A percentile compares a stretch with the other conserved stretches of the same genome.
phyloP scores from a whole-genome alignment of 37 sponge, comb jelly and placozoan species.

The Ianthella basta region DNA sequence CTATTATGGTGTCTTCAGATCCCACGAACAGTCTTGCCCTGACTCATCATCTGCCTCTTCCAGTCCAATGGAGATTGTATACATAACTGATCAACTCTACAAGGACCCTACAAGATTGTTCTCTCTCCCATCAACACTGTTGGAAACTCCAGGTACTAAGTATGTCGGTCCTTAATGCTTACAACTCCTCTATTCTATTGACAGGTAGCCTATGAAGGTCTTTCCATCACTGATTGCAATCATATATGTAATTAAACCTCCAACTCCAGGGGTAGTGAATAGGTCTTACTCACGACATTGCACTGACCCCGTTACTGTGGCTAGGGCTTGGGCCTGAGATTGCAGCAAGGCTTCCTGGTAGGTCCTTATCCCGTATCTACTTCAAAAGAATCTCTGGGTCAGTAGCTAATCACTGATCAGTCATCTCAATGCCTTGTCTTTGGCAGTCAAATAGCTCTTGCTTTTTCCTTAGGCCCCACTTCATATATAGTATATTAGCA shows the following conservation, averaged over 20 bases:
- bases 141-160: neutral
- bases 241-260: conserved; percentile 6
- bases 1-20: neutral
- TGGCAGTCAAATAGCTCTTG: too few species aligned
- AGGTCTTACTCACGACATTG: neutral
- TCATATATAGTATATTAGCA: too few species aligned
- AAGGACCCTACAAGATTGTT: neutral
- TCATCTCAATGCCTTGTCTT: too few species aligned
- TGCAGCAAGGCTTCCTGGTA: neutral
- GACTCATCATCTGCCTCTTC: neutral
- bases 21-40: neutral
- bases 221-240: neutral
- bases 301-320: neutral
- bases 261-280: neutral
- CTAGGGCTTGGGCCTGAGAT: neutral
- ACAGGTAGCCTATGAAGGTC: neutral
- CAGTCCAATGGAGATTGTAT: neutral
- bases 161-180: neutral
- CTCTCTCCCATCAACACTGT: conserved; percentile 4
- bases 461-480: too few species aligned
- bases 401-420: too few species aligned
- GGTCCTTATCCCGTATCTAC: neutral
- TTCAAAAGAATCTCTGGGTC: too few species aligned
- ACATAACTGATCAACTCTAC: neutral
- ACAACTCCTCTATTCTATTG: neutral